These are phyloP conservation scores for Drosophila asahinai DNA, from an alignment of 1,140 invertebrate species.

Conservation along the genomic window DNA sequence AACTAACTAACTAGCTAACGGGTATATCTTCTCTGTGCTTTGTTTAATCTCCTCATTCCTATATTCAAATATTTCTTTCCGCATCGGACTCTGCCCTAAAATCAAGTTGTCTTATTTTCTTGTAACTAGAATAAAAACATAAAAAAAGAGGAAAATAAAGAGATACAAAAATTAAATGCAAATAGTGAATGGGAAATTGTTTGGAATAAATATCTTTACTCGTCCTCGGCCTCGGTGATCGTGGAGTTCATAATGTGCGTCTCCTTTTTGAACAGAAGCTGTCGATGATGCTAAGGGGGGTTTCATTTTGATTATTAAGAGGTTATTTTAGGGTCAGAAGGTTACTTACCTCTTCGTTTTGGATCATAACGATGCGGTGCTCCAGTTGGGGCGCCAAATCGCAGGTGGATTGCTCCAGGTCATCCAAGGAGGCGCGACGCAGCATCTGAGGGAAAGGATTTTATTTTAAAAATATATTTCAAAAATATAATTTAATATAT, in stretches of 20 bases:
- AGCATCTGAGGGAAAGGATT: slow-evolving; percentile 72
- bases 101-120: slow-evolving; percentile 51
- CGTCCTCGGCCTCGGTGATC: slow-evolving; percentile 82
- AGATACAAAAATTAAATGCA: slow-evolving; percentile 65
- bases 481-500: background rate
- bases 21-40: slow-evolving; percentile 35
- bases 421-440: slow-evolving; percentile 90
- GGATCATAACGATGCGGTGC: slow-evolving; percentile 90
- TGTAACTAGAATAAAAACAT: slow-evolving; percentile 56
- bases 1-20: slow-evolving; percentile 57
- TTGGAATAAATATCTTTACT: slow-evolving; percentile 67
- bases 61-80: slow-evolving; percentile 63
- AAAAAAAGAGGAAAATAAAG: slow-evolving; percentile 32
- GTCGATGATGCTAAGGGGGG: slow-evolving; percentile 68
- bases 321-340: too few relatives aligned
- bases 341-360: slow-evolving; percentile 87
- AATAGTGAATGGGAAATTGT: slow-evolving; percentile 24
- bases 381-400: slow-evolving; percentile 91
- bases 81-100: slow-evolving; percentile 41
- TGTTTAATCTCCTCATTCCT: background rate
- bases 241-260: slow-evolving; percentile 77
- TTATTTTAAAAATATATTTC: too few relatives aligned
- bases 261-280: slow-evolving; percentile 77
- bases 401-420: slow-evolving; percentile 91
- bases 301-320: background rate